Evolutionary conservation across 2,113 vertebrate species (phyloP).

Genomic region (Corynorhinus townsendii): DNA sequence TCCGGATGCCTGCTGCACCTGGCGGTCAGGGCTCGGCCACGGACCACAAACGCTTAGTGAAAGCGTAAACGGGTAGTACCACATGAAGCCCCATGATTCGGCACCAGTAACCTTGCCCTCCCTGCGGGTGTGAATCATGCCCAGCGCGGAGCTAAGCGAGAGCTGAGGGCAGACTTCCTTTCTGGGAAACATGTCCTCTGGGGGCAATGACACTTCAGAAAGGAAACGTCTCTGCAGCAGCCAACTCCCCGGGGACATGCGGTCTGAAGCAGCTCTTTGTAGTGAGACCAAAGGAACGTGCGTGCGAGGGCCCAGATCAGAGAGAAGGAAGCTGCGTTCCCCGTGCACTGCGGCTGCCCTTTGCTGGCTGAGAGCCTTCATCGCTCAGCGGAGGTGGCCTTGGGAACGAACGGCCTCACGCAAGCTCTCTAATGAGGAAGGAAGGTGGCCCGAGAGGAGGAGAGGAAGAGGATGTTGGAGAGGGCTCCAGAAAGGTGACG

Average conservation of each 20-base stretch:
- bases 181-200: neutral
- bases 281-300: neutral
- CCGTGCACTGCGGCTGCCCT: neutral
- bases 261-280: neutral
- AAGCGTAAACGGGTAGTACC: neutral
- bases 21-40: rapidly evolving
- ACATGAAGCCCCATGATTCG: rapidly evolving
- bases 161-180: neutral
- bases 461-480: rapidly evolving
- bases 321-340: neutral
- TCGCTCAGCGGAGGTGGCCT: neutral
- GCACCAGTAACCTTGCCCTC: neutral
- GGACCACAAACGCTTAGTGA: rapidly evolving
- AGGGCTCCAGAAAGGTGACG: neutral
- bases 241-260: neutral
- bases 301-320: neutral
- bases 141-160: neutral
- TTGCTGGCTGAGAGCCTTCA: neutral
- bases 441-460: neutral
- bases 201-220: neutral
- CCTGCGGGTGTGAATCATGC: neutral
- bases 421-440: neutral
- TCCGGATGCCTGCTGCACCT: neutral
- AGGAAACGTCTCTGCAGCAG: neutral
- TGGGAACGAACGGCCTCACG: rapidly evolving